Base-by-base conservation (phyloP, 2,113 vertebrate genomes). In the Lota lota region DNA sequence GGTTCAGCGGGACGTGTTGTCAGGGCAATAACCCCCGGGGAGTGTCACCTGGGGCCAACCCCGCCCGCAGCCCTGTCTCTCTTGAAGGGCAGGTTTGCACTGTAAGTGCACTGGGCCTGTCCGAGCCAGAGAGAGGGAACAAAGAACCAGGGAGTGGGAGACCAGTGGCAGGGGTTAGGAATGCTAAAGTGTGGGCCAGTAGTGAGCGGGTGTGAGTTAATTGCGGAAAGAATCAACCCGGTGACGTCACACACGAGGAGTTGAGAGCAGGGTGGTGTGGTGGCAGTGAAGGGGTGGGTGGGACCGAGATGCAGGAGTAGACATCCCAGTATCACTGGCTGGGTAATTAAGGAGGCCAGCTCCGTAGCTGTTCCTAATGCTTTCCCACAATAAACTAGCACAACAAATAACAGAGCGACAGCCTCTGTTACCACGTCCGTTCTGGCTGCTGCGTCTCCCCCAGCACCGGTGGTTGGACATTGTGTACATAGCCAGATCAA, bases 201-300 rank as follows among this genome's bases (percentile, higher is more conserved):
- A 24, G 76, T 68, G 79, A 81, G 40, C 40, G 79, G 66, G 83
- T 51, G 81, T 69, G 79, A 86, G 87, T 86, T 90, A 88, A 86
- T 86, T 90, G 87, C 84, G 84, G 87, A 88, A 87, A 88, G 80
- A 90, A 88, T 88, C 81, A 88, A 70, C 82, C 79, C 67, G 76
- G 83, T 74, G 77, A 84, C 83, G 75, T 78, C 82, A 83, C 79
- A 70, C 75, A 77, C 74, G 67, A 59, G 64, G 40, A 33, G 17
- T 72, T 74, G 56, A 50, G 66, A 60, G 24, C 28, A 6, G 60
- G 76, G 15, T 65, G 22, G 40, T 12, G 11, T 28, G 14, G 19
- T 28, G 53, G 11, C 19, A 18, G 1, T 22, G 51, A 2, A 70
- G 67, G 60, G 63, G 66, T 54, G 64, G 8, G 10, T 58, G 70